A percentile compares a stretch with the other conserved stretches of the same genome.
Evolutionary conservation across 2,888 invertebrate species (phyloP).

Genomic region (Ryuthela nishihirai): DNA sequence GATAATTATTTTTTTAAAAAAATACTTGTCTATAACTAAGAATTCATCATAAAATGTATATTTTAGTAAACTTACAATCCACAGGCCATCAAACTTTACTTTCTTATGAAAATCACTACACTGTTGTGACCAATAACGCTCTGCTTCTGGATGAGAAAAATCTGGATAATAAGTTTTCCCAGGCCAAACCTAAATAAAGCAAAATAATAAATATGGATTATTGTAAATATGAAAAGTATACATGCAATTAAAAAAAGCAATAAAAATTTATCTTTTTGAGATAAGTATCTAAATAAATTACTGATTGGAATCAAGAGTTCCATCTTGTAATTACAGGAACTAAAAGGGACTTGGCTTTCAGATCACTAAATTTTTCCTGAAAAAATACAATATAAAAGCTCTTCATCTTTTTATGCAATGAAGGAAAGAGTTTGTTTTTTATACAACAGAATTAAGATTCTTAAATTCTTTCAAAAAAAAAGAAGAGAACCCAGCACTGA

Average conservation of each 20-base stretch:
- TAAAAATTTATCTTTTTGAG: too few relatives aligned
- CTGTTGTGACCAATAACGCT: constrained; percentile 54
- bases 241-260: not conserved
- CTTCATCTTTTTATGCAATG: too few relatives aligned
- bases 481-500: too few relatives aligned
- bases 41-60: not conserved
- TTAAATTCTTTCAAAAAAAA: too few relatives aligned
- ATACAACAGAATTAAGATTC: too few relatives aligned
- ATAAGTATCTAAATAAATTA: too few relatives aligned
- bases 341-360: not conserved
- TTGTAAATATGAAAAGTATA: not conserved
- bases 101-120: constrained; percentile 60
- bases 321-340: not conserved
- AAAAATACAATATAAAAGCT: too few relatives aligned
- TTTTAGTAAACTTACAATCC: constrained; percentile 68
- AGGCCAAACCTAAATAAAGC: constrained; percentile 59
- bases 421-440: too few relatives aligned
- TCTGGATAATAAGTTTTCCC: constrained; percentile 46
- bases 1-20: not conserved
- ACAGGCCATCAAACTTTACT: constrained; percentile 69
- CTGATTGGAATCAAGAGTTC: too few relatives aligned
- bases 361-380: not conserved
- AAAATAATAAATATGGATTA: constrained; percentile 44
- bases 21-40: not conserved
- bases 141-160: constrained; percentile 44